Percentiles rank a stretch among this genome's conserved stretches.
phyloP scores from a whole-genome alignment of 2,888 invertebrate species.

The Drosophila aldrichi region DNA sequence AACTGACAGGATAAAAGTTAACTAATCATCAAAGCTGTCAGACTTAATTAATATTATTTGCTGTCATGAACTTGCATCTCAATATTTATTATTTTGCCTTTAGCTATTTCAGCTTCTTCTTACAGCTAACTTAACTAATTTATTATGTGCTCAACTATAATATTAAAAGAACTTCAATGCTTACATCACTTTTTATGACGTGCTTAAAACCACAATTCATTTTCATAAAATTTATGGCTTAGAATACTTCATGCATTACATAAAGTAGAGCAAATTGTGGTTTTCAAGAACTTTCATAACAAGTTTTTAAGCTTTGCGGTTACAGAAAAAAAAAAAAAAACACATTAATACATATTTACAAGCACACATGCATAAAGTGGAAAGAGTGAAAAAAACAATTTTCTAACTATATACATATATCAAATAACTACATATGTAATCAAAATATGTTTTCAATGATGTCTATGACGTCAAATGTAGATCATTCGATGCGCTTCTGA shows the following conservation, averaged over 20 bases:
- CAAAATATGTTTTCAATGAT: not conserved
- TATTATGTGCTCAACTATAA: not conserved
- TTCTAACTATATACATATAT: not conserved
- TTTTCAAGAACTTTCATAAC: not conserved
- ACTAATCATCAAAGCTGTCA: not conserved
- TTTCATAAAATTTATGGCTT: too few relatives aligned
- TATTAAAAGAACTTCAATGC: not conserved
- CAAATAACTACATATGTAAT: not conserved
- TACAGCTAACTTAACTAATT: not conserved
- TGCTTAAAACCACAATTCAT: too few relatives aligned
- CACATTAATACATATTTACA: not conserved
- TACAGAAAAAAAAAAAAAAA: too few relatives aligned
- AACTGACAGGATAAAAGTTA: not conserved
- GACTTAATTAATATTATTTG: not conserved
- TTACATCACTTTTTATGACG: too few relatives aligned
- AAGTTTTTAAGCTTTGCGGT: not conserved
- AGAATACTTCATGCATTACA: too few relatives aligned
- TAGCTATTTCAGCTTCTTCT: too few relatives aligned
- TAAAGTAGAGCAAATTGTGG: not conserved
- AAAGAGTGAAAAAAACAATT: too few relatives aligned
- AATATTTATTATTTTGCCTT: too few relatives aligned
- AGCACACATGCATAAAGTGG: too few relatives aligned
- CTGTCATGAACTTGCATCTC: not conserved
- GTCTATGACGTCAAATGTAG: slow-evolving; percentile 1
- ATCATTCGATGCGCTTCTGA: slow-evolving; percentile 5